Percentiles rank a stretch among this genome's conserved stretches.
Conservation (phyloP, 1,140 invertebrate genomes). For the Ditylenchus dipsaci region DNA sequence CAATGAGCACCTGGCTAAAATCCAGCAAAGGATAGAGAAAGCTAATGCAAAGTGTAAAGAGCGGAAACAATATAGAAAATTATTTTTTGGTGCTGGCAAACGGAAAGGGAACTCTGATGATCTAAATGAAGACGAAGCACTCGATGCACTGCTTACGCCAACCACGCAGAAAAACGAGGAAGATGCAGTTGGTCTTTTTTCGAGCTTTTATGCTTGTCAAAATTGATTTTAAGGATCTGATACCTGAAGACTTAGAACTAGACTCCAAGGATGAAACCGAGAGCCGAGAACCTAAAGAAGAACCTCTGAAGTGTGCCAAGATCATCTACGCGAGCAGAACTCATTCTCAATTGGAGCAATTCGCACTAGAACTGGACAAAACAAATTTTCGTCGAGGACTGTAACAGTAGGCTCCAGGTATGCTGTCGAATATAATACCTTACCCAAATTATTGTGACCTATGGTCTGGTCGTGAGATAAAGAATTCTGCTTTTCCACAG, state of each 20-base stretch:
- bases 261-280: constrained; percentile 11
- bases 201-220: too few relatives aligned
- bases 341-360: constrained; percentile 33
- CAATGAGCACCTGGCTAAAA: constrained; percentile 60
- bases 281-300: constrained; percentile 1
- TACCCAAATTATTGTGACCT: too few relatives aligned
- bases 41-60: constrained; percentile 9
- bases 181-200: too few relatives aligned
- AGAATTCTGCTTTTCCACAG: too few relatives aligned
- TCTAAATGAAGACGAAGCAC: too few relatives aligned
- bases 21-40: constrained; percentile 57
- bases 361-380: constrained; percentile 21
- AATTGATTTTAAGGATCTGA: constrained; percentile 17
- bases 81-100: background rate
- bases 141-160: too few relatives aligned
- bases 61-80: background rate
- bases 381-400: constrained; percentile 23
- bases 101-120: too few relatives aligned
- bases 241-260: constrained; percentile 13
- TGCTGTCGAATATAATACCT: too few relatives aligned
- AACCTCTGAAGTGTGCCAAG: constrained; percentile 17
- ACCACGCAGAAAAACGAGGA: too few relatives aligned
- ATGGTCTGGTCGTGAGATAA: too few relatives aligned
- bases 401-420: constrained; percentile 25
- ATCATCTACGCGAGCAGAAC: constrained; percentile 32